These are phyloP conservation scores for Spongilla lacustris DNA, from an alignment of 37 sponge, comb jelly and placozoan species.

Conservation along the genomic window DNA sequence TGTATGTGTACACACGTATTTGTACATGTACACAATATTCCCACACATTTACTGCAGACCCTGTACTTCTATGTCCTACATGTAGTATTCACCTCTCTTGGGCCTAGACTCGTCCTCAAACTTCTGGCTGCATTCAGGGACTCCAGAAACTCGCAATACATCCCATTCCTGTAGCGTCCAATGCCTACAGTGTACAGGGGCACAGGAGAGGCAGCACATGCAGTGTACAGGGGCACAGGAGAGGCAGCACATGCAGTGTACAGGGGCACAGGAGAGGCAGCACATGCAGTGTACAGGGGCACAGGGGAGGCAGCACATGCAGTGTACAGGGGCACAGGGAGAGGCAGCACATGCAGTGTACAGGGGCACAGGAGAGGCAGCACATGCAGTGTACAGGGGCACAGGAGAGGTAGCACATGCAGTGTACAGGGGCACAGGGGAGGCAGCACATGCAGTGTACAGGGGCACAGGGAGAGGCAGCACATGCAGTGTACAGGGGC, in stretches of 20 bases:
- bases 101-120: slow-evolving; percentile 33
- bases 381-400: background rate
- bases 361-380: background rate
- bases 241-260: background rate
- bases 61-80: background rate
- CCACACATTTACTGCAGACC: too few relatives aligned
- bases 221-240: background rate
- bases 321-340: background rate
- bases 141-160: slow-evolving; percentile 48
- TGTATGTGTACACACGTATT: too few relatives aligned
- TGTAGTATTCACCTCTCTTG: slow-evolving; percentile 25
- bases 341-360: background rate
- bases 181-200: slow-evolving; percentile 29
- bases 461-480: background rate
- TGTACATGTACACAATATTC: too few relatives aligned
- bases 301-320: background rate
- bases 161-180: slow-evolving; percentile 48
- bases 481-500: background rate
- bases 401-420: background rate
- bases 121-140: slow-evolving; percentile 28
- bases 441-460: background rate
- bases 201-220: background rate
- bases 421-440: background rate
- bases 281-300: background rate
- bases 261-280: background rate